Base-by-base conservation (phyloP, 2,888 invertebrate species). In the Xanthorhoe spadicearia region DNA sequence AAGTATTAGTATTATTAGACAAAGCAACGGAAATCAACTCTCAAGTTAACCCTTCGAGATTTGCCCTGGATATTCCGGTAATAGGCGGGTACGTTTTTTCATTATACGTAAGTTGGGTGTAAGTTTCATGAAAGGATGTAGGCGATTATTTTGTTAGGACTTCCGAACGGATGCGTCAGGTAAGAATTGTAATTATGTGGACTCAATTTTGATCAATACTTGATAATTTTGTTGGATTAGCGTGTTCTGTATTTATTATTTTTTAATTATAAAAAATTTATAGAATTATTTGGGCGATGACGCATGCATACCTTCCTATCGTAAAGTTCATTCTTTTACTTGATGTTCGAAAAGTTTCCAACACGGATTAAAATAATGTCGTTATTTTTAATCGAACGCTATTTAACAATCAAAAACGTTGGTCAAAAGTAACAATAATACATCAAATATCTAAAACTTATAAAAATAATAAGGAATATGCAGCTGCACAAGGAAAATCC, bases 131-230 rank as follows among this genome's bases (percentile, higher is more conserved):
- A 86, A 88, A 89, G 92, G 92, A 92, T 89, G 86, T 85, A 76
- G 80, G 73, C 82, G 82, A 90, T 91, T 90, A 89, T 86, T 86
- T 78, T 84, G 83, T 84, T 84, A 84, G 88, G 85, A 88, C 85
- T 83, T 90, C 86, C 89, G 86, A 85, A 81, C 85, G 89, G 90
- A 89, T 87, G 85, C 79, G 80, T 83, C 88, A 89, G 88, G 88
- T 91, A 88, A 75, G 71, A 74, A 72, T 5, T 54, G 38, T 71
- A 51, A 76, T 74, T 75, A 73, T 70, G 52, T 66, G 60, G 70
- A 70, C 48, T 59, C 63, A 54, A 69, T 69, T 38, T 60, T 52
- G 18, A 57, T 63, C 17, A 32, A 48, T 55, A 49, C 23, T 17
- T 57, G 56, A 23, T 62, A 10, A 64, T 53, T 53, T 59, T 63